Conservation (phyloP, 2,797 vertebrate species). For the Erethizon dorsatum region DNA sequence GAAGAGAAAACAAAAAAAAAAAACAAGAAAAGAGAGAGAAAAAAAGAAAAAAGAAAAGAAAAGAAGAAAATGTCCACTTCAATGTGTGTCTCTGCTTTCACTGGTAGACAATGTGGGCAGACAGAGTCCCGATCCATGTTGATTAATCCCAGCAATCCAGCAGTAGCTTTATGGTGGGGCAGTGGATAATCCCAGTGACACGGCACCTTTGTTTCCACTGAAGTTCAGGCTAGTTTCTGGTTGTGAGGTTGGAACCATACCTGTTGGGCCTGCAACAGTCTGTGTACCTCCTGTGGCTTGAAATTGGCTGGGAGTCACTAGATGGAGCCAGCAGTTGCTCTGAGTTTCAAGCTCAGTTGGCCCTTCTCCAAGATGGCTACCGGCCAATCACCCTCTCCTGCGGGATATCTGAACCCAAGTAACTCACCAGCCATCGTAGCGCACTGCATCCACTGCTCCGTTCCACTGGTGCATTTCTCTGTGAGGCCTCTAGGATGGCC, state of each 20-base stretch:
- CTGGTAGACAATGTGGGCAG: not conserved
- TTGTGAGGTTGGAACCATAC: not conserved
- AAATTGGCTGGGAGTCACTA: not conserved
- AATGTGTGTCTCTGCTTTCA: not conserved
- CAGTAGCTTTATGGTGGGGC: no score
- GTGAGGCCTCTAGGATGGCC: not conserved
- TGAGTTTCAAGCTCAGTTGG: not conserved
- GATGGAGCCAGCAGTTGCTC: not conserved
- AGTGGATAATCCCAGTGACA: not conserved
- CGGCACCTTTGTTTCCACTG: not conserved
- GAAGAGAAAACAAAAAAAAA: no score
- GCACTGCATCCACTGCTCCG: not conserved
- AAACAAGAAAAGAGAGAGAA: no score
- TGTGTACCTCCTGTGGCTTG: not conserved
- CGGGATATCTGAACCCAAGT: not conserved
- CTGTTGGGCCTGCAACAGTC: not conserved
- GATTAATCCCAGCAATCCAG: not conserved
- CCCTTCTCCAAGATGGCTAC: not conserved
- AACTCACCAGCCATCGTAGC: not conserved
- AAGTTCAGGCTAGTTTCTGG: not conserved
- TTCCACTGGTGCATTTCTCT: not conserved
- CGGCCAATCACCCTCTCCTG: not conserved
- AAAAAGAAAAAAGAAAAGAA: no score
- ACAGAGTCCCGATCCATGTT: not conserved
- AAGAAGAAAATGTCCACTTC: not conserved